These are phyloP conservation scores for Odontesthes bonariensis DNA, from an alignment of 2,113 vertebrate genomes.

Conservation along the genomic window DNA sequence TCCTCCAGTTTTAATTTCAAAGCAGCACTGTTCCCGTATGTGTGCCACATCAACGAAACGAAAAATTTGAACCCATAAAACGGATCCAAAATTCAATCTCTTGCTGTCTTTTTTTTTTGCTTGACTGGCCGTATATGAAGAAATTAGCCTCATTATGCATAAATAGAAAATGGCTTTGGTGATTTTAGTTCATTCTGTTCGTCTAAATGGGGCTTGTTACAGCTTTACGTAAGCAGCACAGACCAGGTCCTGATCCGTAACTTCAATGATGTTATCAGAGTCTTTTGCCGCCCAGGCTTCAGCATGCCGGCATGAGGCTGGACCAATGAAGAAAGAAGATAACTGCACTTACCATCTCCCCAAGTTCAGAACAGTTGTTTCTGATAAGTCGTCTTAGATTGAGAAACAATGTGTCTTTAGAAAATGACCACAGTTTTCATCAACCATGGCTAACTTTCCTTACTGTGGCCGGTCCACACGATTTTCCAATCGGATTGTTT, in stretches of 20 bases:
- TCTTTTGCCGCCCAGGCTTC: constrained; percentile 65
- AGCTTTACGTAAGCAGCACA: constrained; percentile 71
- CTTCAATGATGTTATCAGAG: constrained; percentile 75
- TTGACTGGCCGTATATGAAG: constrained; percentile 60
- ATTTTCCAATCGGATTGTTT: constrained; percentile 55
- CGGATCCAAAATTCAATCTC: constrained; percentile 41
- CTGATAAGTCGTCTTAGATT: too few species aligned
- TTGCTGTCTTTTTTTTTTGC: constrained; percentile 25
- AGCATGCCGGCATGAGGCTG: constrained; percentile 1
- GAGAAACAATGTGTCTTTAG: background rate
- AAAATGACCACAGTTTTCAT: constrained; percentile 9
- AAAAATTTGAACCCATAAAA: constrained; percentile 53
- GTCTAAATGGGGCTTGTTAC: constrained; percentile 77
- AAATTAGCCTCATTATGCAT: constrained; percentile 78
- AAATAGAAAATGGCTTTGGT: constrained; percentile 78
- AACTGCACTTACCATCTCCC: background rate
- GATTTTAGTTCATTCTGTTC: constrained; percentile 78
- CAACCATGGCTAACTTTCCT: background rate
- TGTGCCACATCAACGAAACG: constrained; percentile 41
- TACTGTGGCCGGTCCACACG: constrained; percentile 1
- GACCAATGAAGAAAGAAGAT: background rate
- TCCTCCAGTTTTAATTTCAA: background rate
- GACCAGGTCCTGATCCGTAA: constrained; percentile 51
- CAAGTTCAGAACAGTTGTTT: background rate
- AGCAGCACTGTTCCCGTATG: background rate